A percentile compares a stretch with the other conserved stretches of the same genome.
Evolutionary conservation across 2,797 vertebrate species (phyloP).

Genomic region (Sebastes vulpes): DNA sequence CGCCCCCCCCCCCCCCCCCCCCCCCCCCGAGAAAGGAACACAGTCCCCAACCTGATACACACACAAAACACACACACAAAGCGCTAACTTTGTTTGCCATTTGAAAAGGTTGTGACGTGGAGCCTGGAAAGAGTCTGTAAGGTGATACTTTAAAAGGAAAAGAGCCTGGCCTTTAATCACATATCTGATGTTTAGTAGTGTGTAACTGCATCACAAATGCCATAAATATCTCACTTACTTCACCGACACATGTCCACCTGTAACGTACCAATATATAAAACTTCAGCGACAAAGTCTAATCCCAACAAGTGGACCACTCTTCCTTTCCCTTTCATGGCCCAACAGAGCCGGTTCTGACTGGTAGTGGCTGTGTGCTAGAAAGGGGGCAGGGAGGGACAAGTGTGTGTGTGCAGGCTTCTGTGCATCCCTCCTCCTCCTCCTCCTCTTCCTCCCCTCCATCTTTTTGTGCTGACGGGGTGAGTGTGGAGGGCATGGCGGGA

Average conservation of each 20-base stretch:
- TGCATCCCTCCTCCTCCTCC: slow-evolving; percentile 66
- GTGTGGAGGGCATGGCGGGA: slow-evolving; percentile 72
- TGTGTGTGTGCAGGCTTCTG: slow-evolving; percentile 65
- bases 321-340: slow-evolving; percentile 47
- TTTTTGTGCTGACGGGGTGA: slow-evolving; percentile 74
- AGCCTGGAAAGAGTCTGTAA: slow-evolving; percentile 80
- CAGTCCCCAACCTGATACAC: slow-evolving; percentile 73
- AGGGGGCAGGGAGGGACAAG: slow-evolving; percentile 53
- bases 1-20: no score
- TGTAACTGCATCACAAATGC: slow-evolving; percentile 17
- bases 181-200: slow-evolving; percentile 50
- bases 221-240: background rate
- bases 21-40: no score
- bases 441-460: slow-evolving; percentile 55
- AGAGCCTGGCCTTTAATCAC: slow-evolving; percentile 77
- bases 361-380: slow-evolving; percentile 61
- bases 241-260: background rate
- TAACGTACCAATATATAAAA: background rate
- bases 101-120: slow-evolving; percentile 77
- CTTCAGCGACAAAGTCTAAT: background rate
- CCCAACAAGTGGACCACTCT: slow-evolving; percentile 11
- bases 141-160: slow-evolving; percentile 82
- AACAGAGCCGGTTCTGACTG: slow-evolving; percentile 66
- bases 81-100: slow-evolving; percentile 73
- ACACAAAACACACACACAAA: slow-evolving; percentile 65